Percentiles rank a stretch among this genome's conserved stretches.
phyloP scores from a whole-genome alignment of 2,888 invertebrate genomes.

The Ophion costatus region DNA sequence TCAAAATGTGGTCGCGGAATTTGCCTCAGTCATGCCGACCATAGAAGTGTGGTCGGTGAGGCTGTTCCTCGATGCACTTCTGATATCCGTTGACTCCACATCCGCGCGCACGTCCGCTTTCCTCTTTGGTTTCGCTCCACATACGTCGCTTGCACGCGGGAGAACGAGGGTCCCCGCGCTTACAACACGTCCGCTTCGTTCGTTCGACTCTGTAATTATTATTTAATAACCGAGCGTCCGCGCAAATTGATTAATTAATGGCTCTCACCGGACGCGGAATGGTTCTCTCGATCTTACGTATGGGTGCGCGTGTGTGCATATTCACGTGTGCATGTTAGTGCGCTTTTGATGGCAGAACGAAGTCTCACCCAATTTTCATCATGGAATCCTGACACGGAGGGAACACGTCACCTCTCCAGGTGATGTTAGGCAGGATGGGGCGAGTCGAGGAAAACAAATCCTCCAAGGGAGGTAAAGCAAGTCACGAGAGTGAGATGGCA shows the following conservation, averaged over 20 bases:
- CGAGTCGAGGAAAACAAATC: no score
- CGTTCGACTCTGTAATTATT: conserved; percentile 70
- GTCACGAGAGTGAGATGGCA: no score
- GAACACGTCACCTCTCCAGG: neutral
- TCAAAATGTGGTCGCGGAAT: neutral
- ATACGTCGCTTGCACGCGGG: conserved; percentile 52
- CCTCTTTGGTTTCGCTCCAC: conserved; percentile 62
- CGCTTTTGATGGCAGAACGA: neutral
- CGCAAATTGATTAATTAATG: conserved; percentile 74
- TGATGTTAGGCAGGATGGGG: no score
- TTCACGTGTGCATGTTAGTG: neutral
- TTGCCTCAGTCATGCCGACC: neutral
- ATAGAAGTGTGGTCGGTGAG: neutral
- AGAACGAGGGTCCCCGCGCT: conserved; percentile 46
- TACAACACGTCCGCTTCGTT: conserved; percentile 62
- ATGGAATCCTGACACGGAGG: neutral
- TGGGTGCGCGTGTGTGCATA: neutral
- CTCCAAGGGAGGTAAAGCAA: no score
- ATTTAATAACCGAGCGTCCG: conserved; percentile 71
- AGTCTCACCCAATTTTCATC: conserved; percentile 5
- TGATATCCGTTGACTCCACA: conserved; percentile 49
- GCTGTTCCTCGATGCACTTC: conserved; percentile 50
- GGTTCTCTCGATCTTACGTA: conserved; percentile 54
- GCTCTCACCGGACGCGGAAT: conserved; percentile 71
- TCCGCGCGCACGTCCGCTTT: conserved; percentile 55